Percentiles rank a stretch among this genome's conserved stretches.
Evolutionary conservation across 2,888 invertebrate genomes (phyloP).

Genomic region (Microplitis manilae): DNA sequence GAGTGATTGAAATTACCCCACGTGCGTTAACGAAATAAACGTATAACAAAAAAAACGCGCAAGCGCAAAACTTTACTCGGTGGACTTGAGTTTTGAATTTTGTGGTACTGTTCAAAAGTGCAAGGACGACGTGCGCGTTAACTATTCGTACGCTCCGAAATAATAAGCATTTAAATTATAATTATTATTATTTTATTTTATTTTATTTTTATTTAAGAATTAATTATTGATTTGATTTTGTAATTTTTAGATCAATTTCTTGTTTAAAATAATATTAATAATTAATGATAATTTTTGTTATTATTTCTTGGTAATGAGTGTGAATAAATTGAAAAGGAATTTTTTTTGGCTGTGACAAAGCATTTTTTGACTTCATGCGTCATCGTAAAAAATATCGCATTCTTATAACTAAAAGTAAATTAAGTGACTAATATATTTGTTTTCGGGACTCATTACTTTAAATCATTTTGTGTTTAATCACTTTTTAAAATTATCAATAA

Average conservation of each 20-base stretch:
- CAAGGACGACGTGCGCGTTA: constrained; percentile 21
- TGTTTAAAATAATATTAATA: no score
- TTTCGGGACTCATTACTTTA: neutral
- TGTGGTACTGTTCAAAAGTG: constrained; percentile 44
- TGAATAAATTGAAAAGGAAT: neutral
- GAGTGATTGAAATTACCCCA: constrained; percentile 31
- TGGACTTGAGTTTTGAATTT: constrained; percentile 58
- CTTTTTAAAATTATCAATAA: no score
- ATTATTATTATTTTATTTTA: neutral
- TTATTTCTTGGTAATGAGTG: neutral
- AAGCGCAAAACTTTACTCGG: constrained; percentile 54
- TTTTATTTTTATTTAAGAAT: neutral
- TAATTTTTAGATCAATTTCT: neutral
- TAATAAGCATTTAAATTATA: neutral
- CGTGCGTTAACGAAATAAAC: constrained; percentile 46
- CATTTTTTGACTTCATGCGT: constrained; percentile 6
- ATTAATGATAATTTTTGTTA: neutral
- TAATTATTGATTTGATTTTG: neutral
- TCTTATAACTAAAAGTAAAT: neutral
- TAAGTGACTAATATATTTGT: constrained; percentile 11
- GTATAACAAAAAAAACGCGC: constrained; percentile 51
- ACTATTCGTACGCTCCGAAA: constrained; percentile 36
- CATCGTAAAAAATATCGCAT: constrained; percentile 11
- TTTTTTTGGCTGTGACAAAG: neutral
- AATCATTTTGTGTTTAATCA: neutral